These are phyloP conservation scores for Corvus cornix DNA, from an alignment of 2,113 vertebrate genomes.

Conservation along the genomic window DNA sequence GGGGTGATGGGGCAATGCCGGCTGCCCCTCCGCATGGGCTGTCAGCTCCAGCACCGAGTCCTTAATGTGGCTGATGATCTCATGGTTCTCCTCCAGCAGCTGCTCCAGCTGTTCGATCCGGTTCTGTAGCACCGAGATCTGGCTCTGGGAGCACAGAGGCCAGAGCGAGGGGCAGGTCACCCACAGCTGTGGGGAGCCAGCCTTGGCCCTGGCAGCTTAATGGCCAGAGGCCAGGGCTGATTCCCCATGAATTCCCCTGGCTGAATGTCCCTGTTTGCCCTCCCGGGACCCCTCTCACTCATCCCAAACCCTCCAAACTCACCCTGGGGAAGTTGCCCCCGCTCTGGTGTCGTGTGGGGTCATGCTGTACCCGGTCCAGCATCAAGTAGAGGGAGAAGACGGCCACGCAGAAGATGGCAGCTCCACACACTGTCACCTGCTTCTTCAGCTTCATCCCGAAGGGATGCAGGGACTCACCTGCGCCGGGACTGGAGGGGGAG, in stretches of 20 bases:
- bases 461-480: not conserved
- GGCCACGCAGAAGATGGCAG: constrained; percentile 96
- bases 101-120: constrained; percentile 98
- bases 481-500: too few relatives aligned
- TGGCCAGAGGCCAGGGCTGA: not conserved
- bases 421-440: constrained; percentile 96
- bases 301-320: not conserved
- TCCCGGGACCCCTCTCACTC: not conserved
- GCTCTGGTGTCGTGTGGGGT: constrained; percentile 86
- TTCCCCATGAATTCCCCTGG: not conserved
- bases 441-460: constrained; percentile 95
- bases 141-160: constrained; percentile 76
- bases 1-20: constrained; percentile 19
- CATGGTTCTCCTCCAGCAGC: constrained; percentile 97
- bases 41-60: constrained; percentile 98
- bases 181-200: not conserved
- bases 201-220: not conserved
- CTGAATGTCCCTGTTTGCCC: not conserved
- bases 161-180: not conserved
- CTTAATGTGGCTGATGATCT: constrained; percentile 99
- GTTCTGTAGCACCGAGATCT: constrained; percentile 97
- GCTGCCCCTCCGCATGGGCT: constrained; percentile 81
- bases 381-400: constrained; percentile 98
- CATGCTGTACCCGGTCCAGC: constrained; percentile 97
- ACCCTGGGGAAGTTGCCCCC: constrained; percentile 96